Conservation (phyloP, 2,888 invertebrate species). For the Caenorhabditis sinica region DNA sequence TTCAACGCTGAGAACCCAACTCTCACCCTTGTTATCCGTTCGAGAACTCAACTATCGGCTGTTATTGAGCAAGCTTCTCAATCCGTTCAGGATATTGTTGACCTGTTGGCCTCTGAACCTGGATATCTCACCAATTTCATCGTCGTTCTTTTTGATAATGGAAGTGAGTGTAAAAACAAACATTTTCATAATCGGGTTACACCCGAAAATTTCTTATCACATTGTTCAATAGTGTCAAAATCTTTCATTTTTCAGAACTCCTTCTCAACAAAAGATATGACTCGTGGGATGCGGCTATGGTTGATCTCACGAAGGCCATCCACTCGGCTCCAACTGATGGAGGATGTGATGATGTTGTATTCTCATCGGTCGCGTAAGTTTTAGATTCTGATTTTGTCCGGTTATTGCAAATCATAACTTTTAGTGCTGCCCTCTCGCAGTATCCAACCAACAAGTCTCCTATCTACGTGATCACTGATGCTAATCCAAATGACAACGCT, state of each 20-base stretch:
- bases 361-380: slow-evolving; percentile 68
- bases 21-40: slow-evolving; percentile 74
- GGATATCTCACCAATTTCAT: slow-evolving; percentile 73
- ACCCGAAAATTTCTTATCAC: slow-evolving; percentile 32
- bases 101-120: slow-evolving; percentile 67
- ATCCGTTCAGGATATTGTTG: slow-evolving; percentile 45
- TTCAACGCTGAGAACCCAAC: slow-evolving; percentile 75
- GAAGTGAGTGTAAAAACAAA: slow-evolving; percentile 66
- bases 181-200: neutral
- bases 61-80: slow-evolving; percentile 71
- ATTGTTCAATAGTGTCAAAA: neutral
- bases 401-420: neutral
- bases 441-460: slow-evolving; percentile 73
- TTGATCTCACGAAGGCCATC: slow-evolving; percentile 60
- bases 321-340: slow-evolving; percentile 61
- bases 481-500: slow-evolving; percentile 72
- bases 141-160: slow-evolving; percentile 76
- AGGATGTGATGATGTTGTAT: slow-evolving; percentile 69
- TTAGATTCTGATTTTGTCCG: too few species aligned
- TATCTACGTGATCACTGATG: slow-evolving; percentile 79
- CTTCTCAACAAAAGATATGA: slow-evolving; percentile 56
- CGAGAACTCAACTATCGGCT: slow-evolving; percentile 60
- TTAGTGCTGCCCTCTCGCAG: slow-evolving; percentile 66
- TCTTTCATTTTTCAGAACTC: slow-evolving; percentile 56
- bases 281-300: slow-evolving; percentile 50